These are phyloP conservation scores for Acanthiza pusilla DNA, from an alignment of 2,797 vertebrate species.

Conservation along the genomic window DNA sequence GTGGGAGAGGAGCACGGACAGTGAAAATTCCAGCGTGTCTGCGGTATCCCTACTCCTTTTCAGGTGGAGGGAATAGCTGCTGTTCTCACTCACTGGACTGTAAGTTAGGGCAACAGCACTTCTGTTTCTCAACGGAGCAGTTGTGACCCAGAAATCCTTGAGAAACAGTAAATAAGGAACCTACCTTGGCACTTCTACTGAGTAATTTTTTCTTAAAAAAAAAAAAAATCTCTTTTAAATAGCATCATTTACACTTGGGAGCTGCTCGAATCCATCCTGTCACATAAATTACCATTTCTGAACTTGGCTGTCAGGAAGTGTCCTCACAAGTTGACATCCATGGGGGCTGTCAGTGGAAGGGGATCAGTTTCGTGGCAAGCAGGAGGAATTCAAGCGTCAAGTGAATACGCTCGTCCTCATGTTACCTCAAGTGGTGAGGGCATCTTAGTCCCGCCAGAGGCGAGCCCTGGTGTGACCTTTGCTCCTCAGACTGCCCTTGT, in stretches of 20 bases:
- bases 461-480: background rate
- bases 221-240: background rate
- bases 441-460: background rate
- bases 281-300: constrained; percentile 28
- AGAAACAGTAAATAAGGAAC: background rate
- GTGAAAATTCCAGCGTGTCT: background rate
- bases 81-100: background rate
- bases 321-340: background rate
- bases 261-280: constrained; percentile 1
- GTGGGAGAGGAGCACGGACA: background rate
- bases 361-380: background rate
- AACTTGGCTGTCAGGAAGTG: background rate
- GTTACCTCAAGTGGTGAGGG: background rate
- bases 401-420: background rate
- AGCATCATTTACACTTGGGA: constrained; percentile 33
- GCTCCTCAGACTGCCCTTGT: background rate
- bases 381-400: background rate
- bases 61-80: background rate
- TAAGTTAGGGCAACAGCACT: background rate
- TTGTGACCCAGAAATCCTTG: background rate
- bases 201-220: background rate
- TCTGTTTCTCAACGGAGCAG: background rate
- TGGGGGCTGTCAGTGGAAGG: background rate
- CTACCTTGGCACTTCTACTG: background rate
- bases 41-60: background rate